A percentile compares a stretch with the other conserved stretches of the same genome.
These are phyloP conservation scores for Leptopilina boulardi DNA, from an alignment of 1,140 invertebrate species.

Conservation along the genomic window DNA sequence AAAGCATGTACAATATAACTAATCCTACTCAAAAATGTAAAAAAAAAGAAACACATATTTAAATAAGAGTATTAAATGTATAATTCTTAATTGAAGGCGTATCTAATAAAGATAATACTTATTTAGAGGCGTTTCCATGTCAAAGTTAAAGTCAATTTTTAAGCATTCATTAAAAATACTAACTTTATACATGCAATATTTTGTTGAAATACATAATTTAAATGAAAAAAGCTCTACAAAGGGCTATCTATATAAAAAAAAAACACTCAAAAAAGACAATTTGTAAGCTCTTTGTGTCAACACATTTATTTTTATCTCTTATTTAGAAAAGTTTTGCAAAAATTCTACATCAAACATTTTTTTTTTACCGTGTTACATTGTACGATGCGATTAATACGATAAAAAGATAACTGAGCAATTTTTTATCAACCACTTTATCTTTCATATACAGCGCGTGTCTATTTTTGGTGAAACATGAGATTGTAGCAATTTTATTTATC, in stretches of 20 bases:
- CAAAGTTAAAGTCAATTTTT: too few relatives aligned
- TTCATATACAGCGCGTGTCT: not conserved
- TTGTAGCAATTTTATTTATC: constrained; percentile 5
- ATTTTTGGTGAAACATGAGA: not conserved
- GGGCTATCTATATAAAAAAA: not conserved
- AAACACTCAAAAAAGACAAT: not conserved
- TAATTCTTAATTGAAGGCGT: too few relatives aligned
- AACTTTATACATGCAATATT: too few relatives aligned
- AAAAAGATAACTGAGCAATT: constrained; percentile 4
- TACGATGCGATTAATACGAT: not conserved
- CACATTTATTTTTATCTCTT: not conserved
- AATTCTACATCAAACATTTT: not conserved
- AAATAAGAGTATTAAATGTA: too few relatives aligned
- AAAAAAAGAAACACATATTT: too few relatives aligned
- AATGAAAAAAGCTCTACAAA: not conserved
- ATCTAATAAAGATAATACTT: too few relatives aligned
- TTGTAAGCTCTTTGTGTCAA: not conserved
- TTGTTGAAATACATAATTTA: too few relatives aligned
- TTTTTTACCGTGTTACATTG: not conserved
- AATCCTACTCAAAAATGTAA: too few relatives aligned
- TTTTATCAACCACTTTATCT: constrained; percentile 6
- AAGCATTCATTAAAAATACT: too few relatives aligned
- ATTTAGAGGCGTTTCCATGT: too few relatives aligned
- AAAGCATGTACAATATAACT: too few relatives aligned
- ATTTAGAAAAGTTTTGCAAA: not conserved